phyloP scores from a whole-genome alignment of 1,140 invertebrate species.

The Zaprionus gabonicus region DNA sequence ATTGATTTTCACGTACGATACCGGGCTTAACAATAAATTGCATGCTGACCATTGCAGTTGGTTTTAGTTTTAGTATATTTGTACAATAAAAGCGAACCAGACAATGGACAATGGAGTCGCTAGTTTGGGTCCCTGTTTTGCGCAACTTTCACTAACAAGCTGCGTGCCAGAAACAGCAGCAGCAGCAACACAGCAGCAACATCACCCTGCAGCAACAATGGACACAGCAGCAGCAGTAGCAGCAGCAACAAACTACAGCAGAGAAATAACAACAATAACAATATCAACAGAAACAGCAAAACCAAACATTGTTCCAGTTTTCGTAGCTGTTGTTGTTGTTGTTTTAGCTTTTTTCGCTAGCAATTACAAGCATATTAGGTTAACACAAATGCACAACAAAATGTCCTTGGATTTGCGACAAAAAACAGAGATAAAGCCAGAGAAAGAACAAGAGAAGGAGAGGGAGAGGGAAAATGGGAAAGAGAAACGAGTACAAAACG shows the following conservation, averaged over 20 bases:
- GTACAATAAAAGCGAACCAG: slow-evolving; percentile 16
- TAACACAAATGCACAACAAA: slow-evolving; percentile 71
- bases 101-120: slow-evolving; percentile 41
- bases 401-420: slow-evolving; percentile 64
- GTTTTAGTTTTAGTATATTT: slow-evolving; percentile 20
- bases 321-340: slow-evolving; percentile 18
- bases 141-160: slow-evolving; percentile 60
- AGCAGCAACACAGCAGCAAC: slow-evolving; percentile 6
- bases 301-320: slow-evolving; percentile 48
- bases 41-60: not conserved
- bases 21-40: not conserved
- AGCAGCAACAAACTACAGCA: not conserved
- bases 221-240: not conserved
- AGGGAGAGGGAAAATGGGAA: not conserved
- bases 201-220: slow-evolving; percentile 16
- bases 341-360: slow-evolving; percentile 36
- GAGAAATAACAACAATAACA: slow-evolving; percentile 25
- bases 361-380: slow-evolving; percentile 70
- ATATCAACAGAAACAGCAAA: slow-evolving; percentile 19
- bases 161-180: slow-evolving; percentile 46
- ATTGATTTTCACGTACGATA: not conserved
- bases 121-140: slow-evolving; percentile 40
- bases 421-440: not conserved
- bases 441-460: not conserved
- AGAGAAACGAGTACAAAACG: slow-evolving; percentile 60